Base-by-base conservation (phyloP, 2,888 invertebrate species). In the Meliscaeva auricollis region DNA sequence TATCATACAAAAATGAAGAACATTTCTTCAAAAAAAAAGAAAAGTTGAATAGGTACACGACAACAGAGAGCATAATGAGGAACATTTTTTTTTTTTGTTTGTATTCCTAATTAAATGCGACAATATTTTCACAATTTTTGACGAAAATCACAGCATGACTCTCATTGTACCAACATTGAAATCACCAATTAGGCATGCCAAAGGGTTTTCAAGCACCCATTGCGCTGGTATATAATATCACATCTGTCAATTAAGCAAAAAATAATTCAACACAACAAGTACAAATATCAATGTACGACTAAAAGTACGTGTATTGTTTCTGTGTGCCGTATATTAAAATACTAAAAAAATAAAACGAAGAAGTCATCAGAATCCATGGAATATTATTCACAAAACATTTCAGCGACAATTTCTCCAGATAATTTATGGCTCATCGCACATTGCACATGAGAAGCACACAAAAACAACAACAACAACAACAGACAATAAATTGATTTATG, bases 401-500 rank as follows among this genome's bases (percentile, higher is more conserved):
- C 73, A 54, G 20, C 74, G 35, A 48, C 64, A 46, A 79, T 79
- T 66, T 70, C 58, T 46, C 46, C 35, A 50, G 48, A 50, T 41
- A 62, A 20, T 66, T 48, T 66, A 35, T 66, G 48, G 26, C 41
- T 69, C 54, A 32, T 68, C 9, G 22, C 38, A 48, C 60, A 48
- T 35, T 69, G 32, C 48, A 17, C 11, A 46, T 64, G 22, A 38
- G 20, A 73, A 64, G 50, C 48, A 30, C 72, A 72, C 58, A 50
- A 41, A 26, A 62, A 54, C 68, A 73, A 68, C 58, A 50, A 74
- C 62, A 38, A 76, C 76, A 5, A 56, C 72, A 77, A 84, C 87
- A 87, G 87, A 83, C 11, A 38, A 38, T 38, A 38, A 78, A 85
- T 80, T 88, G 88, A 89, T 89, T 88, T 89, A 88, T 89, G 88